Percentiles rank a stretch among this genome's conserved stretches.
These are phyloP conservation scores for Harpagifer antarcticus DNA, from an alignment of 2,797 vertebrate genomes.

Conservation along the genomic window DNA sequence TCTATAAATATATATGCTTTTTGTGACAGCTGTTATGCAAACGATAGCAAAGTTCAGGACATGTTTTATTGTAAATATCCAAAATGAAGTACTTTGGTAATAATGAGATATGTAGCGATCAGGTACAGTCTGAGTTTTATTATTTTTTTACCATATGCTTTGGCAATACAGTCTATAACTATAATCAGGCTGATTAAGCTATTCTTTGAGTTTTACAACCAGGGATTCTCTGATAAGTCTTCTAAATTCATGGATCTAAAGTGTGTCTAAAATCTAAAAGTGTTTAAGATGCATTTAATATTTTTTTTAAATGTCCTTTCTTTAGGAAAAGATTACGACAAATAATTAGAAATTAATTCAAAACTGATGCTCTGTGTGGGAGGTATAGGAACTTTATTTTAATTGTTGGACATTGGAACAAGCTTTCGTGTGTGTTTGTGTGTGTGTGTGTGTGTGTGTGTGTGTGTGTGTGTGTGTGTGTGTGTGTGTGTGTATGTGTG, in stretches of 20 bases:
- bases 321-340: background rate
- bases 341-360: background rate
- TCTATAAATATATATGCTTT: background rate
- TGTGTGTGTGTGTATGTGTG: background rate
- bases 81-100: background rate
- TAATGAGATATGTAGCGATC: background rate
- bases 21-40: background rate
- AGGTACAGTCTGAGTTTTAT: too few species aligned
- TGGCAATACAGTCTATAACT: too few species aligned
- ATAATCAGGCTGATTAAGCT: too few species aligned
- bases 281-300: background rate
- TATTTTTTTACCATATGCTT: too few species aligned
- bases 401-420: constrained; percentile 37
- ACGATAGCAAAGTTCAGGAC: background rate
- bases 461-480: constrained; percentile 13
- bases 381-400: background rate
- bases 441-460: background rate
- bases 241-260: background rate
- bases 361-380: background rate
- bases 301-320: background rate
- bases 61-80: background rate
- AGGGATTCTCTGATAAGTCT: background rate
- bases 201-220: background rate
- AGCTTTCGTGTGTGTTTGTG: constrained; percentile 9
- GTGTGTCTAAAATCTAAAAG: background rate